A percentile compares a stretch with the other conserved stretches of the same genome.
phyloP scores from a whole-genome alignment of 2,888 invertebrate species.

The Cryptus armator region DNA sequence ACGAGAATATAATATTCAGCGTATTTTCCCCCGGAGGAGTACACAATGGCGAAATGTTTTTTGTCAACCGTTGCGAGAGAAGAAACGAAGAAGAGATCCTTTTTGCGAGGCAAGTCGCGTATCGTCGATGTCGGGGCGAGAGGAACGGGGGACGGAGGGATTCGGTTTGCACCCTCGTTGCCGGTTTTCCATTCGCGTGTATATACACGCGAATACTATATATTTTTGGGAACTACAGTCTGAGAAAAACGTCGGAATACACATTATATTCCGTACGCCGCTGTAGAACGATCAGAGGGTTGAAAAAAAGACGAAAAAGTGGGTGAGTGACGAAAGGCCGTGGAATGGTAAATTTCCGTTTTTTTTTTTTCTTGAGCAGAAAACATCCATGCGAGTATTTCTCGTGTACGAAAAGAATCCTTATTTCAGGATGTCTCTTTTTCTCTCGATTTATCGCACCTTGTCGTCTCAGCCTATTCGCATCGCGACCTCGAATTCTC shows the following conservation, averaged over 20 bases:
- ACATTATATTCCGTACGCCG: conserved; percentile 51
- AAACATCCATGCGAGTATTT: conserved; percentile 46
- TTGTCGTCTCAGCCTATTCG: conserved; percentile 46
- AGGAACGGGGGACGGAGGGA: conserved; percentile 14
- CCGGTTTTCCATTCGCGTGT: conserved; percentile 42
- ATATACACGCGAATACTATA: conserved; percentile 32
- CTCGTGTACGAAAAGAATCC: conserved; percentile 27
- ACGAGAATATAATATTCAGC: not conserved
- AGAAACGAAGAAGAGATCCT: conserved; percentile 14
- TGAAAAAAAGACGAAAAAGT: conserved; percentile 49
- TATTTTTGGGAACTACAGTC: conserved; percentile 49
- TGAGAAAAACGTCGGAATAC: conserved; percentile 63
- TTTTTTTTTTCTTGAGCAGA: conserved; percentile 19
- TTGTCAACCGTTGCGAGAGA: conserved; percentile 50
- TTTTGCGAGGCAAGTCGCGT: conserved; percentile 56
- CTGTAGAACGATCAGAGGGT: conserved; percentile 28
- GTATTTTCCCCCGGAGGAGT: conserved; percentile 43
- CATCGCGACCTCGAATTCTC: conserved; percentile 38
- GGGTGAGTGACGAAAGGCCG: conserved; percentile 63
- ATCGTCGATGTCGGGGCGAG: conserved; percentile 29
- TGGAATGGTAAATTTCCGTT: conserved; percentile 43
- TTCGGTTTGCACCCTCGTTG: conserved; percentile 60
- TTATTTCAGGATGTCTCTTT: conserved; percentile 34
- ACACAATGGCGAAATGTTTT: conserved; percentile 62
- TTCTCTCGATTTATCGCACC: conserved; percentile 34